Evolutionary conservation across 2,797 vertebrate species (phyloP), one percentile per base, ranked within the genome.

Genomic region (Poecilia gillii): DNA sequence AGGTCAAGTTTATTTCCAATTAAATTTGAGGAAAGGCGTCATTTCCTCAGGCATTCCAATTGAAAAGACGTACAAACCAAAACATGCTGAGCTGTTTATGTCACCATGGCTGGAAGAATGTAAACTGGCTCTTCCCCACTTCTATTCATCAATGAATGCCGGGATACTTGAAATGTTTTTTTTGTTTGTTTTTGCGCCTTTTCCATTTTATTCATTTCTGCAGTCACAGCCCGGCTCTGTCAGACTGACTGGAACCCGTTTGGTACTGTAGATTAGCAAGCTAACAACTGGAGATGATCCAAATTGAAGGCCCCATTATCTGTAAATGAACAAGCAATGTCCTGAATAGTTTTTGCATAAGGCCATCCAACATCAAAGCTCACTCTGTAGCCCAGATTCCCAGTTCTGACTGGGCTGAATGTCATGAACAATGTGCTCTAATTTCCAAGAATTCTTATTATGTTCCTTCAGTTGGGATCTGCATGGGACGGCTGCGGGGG

Each of bases 301-400:
- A 88, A 90, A 86, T 51, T 76, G 84, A 86, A 46, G 91, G 55
- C 87, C 90, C 89, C 92, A 90, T 95, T 95, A 94, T 82, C 83
- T 70, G 62, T 88, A 81, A 92, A 91, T 87, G 82, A 92, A 87
- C 73, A 87, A 83, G 88, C 77, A 89, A 91, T 87, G 89, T 81
- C 87, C 84, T 41, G 81, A 86, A 87, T 84, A 74, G 75, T 79
- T 91, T 92, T 94, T 94, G 92, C 88, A 83, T 91, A 94, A 95
- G 88, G 84, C 78, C 73, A 72, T 51, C 64, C 43, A 23, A 83
- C 85, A 85, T 87, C 85, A 91, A 89, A 87, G 87, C 9, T 1
- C 16, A 74, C 46, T 71, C 80, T 18, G 77, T 80, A 66, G 77
- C 81, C 82, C 80, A 85, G 76, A 77, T 82, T 83, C 83, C 66